Evolutionary conservation across 2,797 vertebrate species (phyloP).

Genomic region (Urocyon cinereoargenteus): DNA sequence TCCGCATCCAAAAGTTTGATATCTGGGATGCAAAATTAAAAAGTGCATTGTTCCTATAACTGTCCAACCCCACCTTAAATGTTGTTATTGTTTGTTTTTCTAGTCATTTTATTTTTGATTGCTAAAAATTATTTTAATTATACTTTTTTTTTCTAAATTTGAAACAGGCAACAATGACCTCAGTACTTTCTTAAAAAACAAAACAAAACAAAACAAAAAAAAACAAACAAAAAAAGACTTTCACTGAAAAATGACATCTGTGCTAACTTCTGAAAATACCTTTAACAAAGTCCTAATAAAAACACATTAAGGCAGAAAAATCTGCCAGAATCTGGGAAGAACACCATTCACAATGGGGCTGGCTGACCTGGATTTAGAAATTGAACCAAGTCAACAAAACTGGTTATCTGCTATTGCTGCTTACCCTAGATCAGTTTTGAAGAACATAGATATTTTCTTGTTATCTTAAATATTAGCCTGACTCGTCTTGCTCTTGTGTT

Average conservation of each 20-base stretch:
- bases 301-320: not conserved
- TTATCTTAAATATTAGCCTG: not conserved
- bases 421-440: not conserved
- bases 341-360: not conserved
- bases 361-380: not conserved
- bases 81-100: not conserved
- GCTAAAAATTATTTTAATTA: not conserved
- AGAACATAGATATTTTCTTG: not conserved
- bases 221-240: not conserved
- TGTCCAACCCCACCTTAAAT: not conserved
- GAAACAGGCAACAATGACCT: not conserved
- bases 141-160: not conserved
- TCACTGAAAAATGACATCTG: not conserved
- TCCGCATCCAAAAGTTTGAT: not conserved
- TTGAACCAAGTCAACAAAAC: not conserved
- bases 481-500: not conserved
- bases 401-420: no score
- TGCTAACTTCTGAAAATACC: not conserved
- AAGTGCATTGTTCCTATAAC: not conserved
- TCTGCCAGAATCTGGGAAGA: not conserved
- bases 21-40: not conserved
- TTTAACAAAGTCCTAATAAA: not conserved
- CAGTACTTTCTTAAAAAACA: not conserved
- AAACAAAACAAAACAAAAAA: no score
- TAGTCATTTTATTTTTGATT: not conserved